Evolutionary conservation across 2,888 invertebrate genomes (phyloP), one percentile per base, ranked within the genome.

Genomic region (Tetragonula carbonaria): DNA sequence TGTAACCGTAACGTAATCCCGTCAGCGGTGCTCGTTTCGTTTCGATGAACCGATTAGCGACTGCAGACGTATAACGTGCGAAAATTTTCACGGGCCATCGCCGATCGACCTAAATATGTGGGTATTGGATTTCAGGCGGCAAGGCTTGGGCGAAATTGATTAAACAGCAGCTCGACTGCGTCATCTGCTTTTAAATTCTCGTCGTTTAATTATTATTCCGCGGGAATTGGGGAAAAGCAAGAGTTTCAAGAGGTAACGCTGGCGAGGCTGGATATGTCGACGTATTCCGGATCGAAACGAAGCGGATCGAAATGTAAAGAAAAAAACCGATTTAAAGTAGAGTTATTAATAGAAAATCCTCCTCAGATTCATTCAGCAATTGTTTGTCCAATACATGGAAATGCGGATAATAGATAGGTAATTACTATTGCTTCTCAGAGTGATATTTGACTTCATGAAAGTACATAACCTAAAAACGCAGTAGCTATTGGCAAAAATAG

Each of bases 11-110:
- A 4, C 28, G 38, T 63, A 28, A 68, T 77, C 68, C 28, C 53
- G 62, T 63, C 63, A 77, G 62, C 62, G 4, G 16, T 2, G 23
- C 50, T 33, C 28, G 76, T n/a, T 51, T n/a, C 38, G 51, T 38
- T 53, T 28, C 53, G 68, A 28, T 23, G 53, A 53, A 13, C 59
- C 18, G 45, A 53, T 70, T 65, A 77, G 33, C 62, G 68, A 55
- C 62, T 68, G 68, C 38, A 55, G 67, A 62, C 45, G 55, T 70
- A 50, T 67, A 67, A 33, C 57, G 67, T 51, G 50, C 16, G 28
- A 23, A 51, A 67, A 76, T 75, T 79, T 79, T 75, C 38, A 50
- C 76, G 59, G 33, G 50, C 66, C 33, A 51, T 14, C 65, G 16
- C 28, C n/a, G 23, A 21, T 1, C 66, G 67, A 53, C 77, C 79